Conservation (phyloP, 2,888 invertebrate species). For the Chloroclystis v-ata region DNA sequence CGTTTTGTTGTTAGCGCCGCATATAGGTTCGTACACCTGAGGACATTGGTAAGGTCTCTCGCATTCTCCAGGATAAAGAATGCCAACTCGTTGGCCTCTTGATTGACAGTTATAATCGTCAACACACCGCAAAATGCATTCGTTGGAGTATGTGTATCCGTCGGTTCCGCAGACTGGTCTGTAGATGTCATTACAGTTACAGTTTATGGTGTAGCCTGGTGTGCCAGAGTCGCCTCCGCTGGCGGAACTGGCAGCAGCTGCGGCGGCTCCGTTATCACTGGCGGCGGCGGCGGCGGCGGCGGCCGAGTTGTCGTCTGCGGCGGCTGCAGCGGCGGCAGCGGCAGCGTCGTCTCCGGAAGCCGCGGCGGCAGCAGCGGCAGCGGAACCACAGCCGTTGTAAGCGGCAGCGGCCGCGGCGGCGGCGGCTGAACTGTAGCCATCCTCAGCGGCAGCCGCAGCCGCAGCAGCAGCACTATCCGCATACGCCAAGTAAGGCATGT, state of each 20-base stretch:
- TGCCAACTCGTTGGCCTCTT: constrained; percentile 9
- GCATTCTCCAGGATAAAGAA: constrained; percentile 31
- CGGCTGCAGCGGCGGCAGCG: constrained; percentile 4
- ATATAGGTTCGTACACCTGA: constrained; percentile 62
- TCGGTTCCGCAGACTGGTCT: constrained; percentile 41
- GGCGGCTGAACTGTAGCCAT: neutral
- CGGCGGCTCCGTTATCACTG: neutral
- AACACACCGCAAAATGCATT: constrained; percentile 33
- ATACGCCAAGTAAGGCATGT: constrained; percentile 8
- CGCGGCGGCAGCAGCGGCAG: no score
- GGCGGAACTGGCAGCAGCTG: neutral
- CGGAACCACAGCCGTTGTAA: no score
- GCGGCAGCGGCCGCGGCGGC: neutral
- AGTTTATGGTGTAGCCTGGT: neutral
- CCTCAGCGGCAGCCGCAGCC: constrained; percentile 1
- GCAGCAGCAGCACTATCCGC: constrained; percentile 1
- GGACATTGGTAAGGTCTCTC: constrained; percentile 27
- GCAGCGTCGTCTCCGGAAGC: neutral
- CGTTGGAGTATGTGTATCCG: constrained; percentile 36
- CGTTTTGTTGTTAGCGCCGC: constrained; percentile 83
- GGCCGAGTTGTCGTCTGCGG: neutral
- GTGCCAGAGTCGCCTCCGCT: neutral
- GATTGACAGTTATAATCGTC: constrained; percentile 20
- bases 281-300: neutral
- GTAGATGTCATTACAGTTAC: constrained; percentile 10